A percentile compares a stretch with the other conserved stretches of the same genome.
Conservation (phyloP, 1,140 invertebrate genomes). For the Amphibalanus amphitrite region DNA sequence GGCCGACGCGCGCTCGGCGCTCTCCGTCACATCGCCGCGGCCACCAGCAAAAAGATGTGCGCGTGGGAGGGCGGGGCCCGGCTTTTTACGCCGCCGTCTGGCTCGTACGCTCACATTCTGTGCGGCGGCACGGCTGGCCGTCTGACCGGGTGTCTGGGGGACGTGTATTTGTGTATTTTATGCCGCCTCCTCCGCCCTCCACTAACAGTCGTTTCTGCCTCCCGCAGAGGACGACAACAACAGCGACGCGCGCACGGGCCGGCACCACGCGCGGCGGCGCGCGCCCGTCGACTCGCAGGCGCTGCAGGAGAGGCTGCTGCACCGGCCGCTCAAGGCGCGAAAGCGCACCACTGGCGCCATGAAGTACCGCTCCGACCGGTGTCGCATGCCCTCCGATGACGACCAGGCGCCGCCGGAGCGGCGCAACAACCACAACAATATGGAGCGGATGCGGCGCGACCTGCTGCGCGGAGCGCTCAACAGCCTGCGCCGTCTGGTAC, state of each 20-base stretch:
- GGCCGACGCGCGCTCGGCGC: too few relatives aligned
- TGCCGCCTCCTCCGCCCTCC: neutral
- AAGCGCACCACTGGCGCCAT: neutral
- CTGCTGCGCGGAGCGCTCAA: conserved; percentile 69
- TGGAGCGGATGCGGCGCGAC: conserved; percentile 70
- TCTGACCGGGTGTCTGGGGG: neutral
- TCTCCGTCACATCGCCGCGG: neutral
- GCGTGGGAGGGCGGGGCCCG: neutral
- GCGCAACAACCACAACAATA: conserved; percentile 68
- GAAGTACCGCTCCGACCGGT: neutral
- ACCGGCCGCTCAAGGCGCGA: neutral
- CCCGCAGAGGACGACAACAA: neutral
- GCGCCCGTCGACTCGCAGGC: neutral
- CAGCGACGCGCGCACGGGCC: neutral
- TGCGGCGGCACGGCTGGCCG: too few relatives aligned
- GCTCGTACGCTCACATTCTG: too few relatives aligned
- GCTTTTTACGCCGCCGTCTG: neutral
- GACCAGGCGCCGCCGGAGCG: conserved; percentile 52
- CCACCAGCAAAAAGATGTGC: neutral
- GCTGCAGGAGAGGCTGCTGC: neutral
- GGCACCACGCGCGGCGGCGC: too few relatives aligned
- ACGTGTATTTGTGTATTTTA: neutral
- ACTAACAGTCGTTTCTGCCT: neutral
- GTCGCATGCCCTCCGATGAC: conserved; percentile 3
- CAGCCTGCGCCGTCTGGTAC: conserved; percentile 53